Evolutionary conservation across 2,888 invertebrate species (phyloP).

Genomic region (Auanema sp.): DNA sequence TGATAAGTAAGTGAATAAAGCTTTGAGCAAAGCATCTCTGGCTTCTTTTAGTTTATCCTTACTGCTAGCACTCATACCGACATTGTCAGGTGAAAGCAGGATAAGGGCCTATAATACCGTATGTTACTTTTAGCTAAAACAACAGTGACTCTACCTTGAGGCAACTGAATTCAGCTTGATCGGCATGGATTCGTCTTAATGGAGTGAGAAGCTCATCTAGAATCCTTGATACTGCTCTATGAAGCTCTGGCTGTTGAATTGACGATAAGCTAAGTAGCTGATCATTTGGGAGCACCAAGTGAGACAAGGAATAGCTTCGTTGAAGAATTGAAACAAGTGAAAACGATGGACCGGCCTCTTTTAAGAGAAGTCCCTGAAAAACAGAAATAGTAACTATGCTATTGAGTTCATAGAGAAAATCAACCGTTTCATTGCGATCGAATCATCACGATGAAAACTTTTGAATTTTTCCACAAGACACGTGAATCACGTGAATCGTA

Average conservation of each 20-base stretch:
- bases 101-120: constrained; percentile 42
- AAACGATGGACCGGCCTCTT: constrained; percentile 52
- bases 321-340: constrained; percentile 53
- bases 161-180: constrained; percentile 55
- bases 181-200: constrained; percentile 47
- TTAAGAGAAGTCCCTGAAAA: constrained; percentile 52
- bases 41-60: constrained; percentile 50
- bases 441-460: too few relatives aligned
- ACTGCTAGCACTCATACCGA: constrained; percentile 42
- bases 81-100: constrained; percentile 52
- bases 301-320: constrained; percentile 49
- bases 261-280: constrained; percentile 45
- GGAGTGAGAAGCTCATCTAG: constrained; percentile 59
- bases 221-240: constrained; percentile 31
- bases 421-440: too few relatives aligned
- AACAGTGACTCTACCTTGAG: constrained; percentile 39
- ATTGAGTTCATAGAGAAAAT: too few relatives aligned
- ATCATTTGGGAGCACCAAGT: constrained; percentile 58
- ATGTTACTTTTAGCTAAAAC: too few relatives aligned
- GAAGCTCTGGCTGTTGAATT: constrained; percentile 23
- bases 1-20: constrained; percentile 51
- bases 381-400: too few relatives aligned
- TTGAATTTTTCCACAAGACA: too few relatives aligned
- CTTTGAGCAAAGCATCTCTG: constrained; percentile 52
- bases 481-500: too few relatives aligned